These are phyloP conservation scores for Triplophysa tibetana DNA, from an alignment of 2,113 vertebrate species.

Conservation along the genomic window DNA sequence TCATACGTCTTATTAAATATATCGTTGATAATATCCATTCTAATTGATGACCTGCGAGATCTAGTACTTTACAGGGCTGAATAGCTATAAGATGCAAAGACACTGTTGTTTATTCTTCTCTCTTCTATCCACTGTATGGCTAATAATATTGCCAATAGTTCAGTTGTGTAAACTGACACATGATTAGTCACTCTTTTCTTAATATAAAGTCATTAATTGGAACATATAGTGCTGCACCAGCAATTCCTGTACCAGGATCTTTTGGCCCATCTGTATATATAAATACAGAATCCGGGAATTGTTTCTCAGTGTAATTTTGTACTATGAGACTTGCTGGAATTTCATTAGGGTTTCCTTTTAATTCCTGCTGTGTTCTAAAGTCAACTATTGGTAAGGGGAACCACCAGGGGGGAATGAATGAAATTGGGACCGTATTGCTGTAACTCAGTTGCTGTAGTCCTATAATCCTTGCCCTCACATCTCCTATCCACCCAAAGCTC, in stretches of 20 bases:
- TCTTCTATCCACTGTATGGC: background rate
- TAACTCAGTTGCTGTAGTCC: background rate
- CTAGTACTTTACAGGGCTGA: too few species aligned
- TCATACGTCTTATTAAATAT: too few species aligned
- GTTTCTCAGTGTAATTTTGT: background rate
- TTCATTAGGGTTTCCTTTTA: too few species aligned
- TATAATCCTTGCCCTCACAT: background rate
- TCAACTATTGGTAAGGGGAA: too few species aligned
- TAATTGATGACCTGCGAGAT: too few species aligned
- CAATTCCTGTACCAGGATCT: background rate
- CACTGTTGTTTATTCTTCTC: background rate
- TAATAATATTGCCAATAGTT: background rate
- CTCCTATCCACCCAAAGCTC: background rate
- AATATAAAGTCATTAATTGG: background rate
- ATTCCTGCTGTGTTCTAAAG: too few species aligned
- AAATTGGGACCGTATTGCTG: background rate
- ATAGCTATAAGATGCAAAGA: background rate
- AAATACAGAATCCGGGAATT: background rate
- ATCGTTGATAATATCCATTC: too few species aligned
- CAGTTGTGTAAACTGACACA: background rate
- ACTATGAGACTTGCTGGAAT: too few species aligned
- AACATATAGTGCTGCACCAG: background rate
- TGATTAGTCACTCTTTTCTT: background rate
- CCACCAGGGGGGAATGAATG: too few species aligned
- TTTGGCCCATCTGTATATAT: background rate